Conservation (phyloP, 2,888 invertebrate species). For the Drosophila meridiana region DNA sequence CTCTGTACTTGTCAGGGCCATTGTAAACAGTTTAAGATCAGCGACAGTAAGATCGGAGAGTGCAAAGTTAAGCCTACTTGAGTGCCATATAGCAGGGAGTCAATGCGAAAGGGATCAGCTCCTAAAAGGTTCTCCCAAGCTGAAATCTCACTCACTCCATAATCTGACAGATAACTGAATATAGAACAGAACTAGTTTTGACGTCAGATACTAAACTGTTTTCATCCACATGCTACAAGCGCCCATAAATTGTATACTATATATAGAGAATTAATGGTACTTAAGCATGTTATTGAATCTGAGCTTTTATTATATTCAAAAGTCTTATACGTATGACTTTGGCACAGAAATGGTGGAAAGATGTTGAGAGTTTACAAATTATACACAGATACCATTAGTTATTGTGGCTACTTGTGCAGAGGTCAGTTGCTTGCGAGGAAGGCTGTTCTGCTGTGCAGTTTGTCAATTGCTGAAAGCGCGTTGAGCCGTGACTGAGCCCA, state of each 20-base stretch:
- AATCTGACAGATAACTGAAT: not conserved
- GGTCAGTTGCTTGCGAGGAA: conserved; percentile 17
- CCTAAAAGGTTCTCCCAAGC: not conserved
- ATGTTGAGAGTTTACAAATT: conserved; percentile 15
- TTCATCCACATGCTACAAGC: not conserved
- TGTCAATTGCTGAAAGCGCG: conserved; percentile 1
- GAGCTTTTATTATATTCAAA: conserved; percentile 11
- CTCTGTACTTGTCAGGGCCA: conserved; percentile 55
- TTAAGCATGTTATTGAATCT: conserved; percentile 17
- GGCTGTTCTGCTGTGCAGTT: conserved; percentile 16
- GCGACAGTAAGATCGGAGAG: conserved; percentile 46
- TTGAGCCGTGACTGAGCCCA: conserved; percentile 18
- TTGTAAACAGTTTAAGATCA: conserved; percentile 66
- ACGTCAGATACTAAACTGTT: not conserved
- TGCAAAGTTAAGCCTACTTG: conserved; percentile 43
- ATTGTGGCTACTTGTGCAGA: conserved; percentile 35
- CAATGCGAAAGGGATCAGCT: not conserved
- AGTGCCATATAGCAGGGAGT: not conserved
- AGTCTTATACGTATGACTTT: conserved; percentile 20
- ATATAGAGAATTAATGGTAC: not conserved
- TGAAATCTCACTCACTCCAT: not conserved
- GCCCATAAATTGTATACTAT: conserved; percentile 9
- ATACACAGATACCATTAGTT: conserved; percentile 18
- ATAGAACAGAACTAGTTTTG: conserved; percentile 7
- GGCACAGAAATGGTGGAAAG: conserved; percentile 13